These are phyloP conservation scores for Metacarcinus magister DNA, from an alignment of 2,888 invertebrate species.

Conservation along the genomic window DNA sequence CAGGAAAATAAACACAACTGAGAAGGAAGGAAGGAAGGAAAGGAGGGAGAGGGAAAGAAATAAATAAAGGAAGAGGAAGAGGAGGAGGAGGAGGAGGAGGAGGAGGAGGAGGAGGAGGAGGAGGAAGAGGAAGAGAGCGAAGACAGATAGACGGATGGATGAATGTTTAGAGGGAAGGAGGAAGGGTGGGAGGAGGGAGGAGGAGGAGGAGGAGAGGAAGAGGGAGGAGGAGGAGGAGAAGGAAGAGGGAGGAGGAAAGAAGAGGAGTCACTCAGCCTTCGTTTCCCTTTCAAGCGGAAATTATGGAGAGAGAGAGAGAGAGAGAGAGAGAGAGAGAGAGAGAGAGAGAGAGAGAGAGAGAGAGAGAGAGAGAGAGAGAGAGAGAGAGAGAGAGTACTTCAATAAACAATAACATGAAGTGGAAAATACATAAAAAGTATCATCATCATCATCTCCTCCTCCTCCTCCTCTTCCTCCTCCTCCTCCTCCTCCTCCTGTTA, in stretches of 20 bases:
- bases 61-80: not conserved
- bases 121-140: not conserved
- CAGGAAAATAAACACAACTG: not conserved
- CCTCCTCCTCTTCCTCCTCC: too few relatives aligned
- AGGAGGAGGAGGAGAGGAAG: not conserved
- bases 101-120: not conserved
- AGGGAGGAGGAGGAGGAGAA: not conserved
- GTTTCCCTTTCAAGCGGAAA: too few relatives aligned
- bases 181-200: not conserved
- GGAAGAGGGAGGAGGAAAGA: not conserved
- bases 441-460: too few relatives aligned
- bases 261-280: not conserved
- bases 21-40: not conserved
- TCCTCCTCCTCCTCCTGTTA: too few relatives aligned
- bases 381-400: not conserved
- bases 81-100: not conserved
- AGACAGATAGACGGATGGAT: not conserved
- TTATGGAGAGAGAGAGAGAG: not conserved
- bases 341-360: slow-evolving; percentile 4
- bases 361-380: not conserved
- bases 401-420: too few relatives aligned
- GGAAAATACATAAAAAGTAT: too few relatives aligned
- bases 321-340: not conserved
- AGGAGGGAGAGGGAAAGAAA: not conserved
- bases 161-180: not conserved